These are phyloP conservation scores for Hanleya hanleyi DNA, from an alignment of 2,888 invertebrate genomes.

Conservation along the genomic window DNA sequence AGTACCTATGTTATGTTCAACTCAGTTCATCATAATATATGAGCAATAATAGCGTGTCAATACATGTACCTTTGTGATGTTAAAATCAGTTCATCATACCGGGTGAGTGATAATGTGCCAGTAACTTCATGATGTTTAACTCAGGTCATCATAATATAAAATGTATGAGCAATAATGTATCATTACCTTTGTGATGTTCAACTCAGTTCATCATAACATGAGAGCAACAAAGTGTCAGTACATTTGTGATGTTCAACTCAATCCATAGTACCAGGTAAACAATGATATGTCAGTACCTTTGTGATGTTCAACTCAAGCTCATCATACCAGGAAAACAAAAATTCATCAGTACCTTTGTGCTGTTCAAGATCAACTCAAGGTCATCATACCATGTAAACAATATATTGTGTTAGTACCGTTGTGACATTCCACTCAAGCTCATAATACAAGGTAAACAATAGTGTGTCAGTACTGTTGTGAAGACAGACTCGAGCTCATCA, in stretches of 20 bases:
- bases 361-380: conserved; percentile 86
- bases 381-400: conserved; percentile 86
- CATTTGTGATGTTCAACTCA: no score
- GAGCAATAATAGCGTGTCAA: no score
- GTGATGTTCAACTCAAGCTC: conserved; percentile 86
- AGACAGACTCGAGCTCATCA: conserved; percentile 87
- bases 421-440: no score
- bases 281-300: conserved; percentile 96
- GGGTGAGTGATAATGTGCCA: no score
- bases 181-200: conserved; percentile 91
- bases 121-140: no score
- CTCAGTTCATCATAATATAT: no score
- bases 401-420: no score
- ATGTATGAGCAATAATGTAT: conserved; percentile 96
- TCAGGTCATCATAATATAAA: no score
- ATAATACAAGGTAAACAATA: conserved; percentile 91
- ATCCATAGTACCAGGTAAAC: conserved; percentile 90
- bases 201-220: conserved; percentile 91
- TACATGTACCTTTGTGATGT: no score
- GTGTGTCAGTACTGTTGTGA: conserved; percentile 96
- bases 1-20: no score
- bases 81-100: no score
- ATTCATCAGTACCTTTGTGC: no score
- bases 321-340: conserved; percentile 83
- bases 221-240: conserved; percentile 45